Evolutionary conservation across 1,140 invertebrate species (phyloP), one percentile per base, ranked within the genome.

Genomic region (Drosophila biarmipes): DNA sequence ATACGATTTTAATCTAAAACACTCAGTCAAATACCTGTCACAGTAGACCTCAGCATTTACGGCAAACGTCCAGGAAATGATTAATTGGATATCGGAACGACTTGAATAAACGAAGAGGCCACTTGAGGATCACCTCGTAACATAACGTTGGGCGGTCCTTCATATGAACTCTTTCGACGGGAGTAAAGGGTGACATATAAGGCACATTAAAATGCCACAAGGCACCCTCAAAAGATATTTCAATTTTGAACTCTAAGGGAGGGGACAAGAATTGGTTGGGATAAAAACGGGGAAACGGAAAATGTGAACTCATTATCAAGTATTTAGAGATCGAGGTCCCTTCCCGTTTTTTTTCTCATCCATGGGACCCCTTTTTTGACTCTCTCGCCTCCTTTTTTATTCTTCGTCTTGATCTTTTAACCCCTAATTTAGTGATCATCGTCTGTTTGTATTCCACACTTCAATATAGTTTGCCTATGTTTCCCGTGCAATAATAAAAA

Each of bases 201-300:
- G 78, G 66, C 82, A 86, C 84, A 86, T 86, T 86, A 86, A 87
- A 86, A 86, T 86, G 82, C 82, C 82, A 82, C 78, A 78, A 74
- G 69, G 74, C 69, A 63, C 38, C 56, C 78, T 71, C 19, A 38
- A 55, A 57, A 78, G 78, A 87, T 82, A 78, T 72, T 82, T 87
- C 64, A 86, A 86, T 86, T 87, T 49, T 61, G 40, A 73, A 69
- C 72, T 69, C 59, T 35, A 31, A 54, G 10, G 52, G 12, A 61
- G 43, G 43, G 17, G 43, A 31, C 29, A 31, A 31, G 29, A 81
- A 67, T 56, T 51, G 56, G 52, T 57, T 43, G 38, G 21, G 42
- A 55, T 29, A 66, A 14, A 29, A 34, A 17, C 38, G 55, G 27
- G 51, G 40, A 10, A 48, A 63, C 27, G 37, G 71, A 66, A 81